Base-by-base conservation (phyloP, 1,140 invertebrate genomes). In the Nephila pilipes region DNA sequence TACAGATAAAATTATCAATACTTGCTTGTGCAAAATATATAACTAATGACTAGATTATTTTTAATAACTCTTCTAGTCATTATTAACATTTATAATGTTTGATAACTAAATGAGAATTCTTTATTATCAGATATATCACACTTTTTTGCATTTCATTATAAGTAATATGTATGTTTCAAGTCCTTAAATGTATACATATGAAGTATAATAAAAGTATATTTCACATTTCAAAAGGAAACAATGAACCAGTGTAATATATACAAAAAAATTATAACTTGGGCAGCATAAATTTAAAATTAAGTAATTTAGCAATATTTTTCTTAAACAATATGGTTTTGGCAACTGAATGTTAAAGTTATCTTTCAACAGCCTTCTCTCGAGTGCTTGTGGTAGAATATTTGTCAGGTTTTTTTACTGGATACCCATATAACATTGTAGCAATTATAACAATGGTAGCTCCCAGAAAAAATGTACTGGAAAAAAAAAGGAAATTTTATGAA, bases 381-480 rank as follows among this genome's bases (percentile, higher is more conserved):
- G 22, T 83, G 54, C 29, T 36, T 10, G 36, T 38, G 16, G 85
- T 16, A 25, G 91, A 93, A 54, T 87, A 93, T 80, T 79, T 87
- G 4, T 93, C 91, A 58, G 54, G 25, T 36, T 93, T 93, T 36
- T 88, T 93, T 12, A 79, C 85, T 65, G 92, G 87, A 89, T 88
- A 93, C 22, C 93, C 93, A 93, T 94, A 95, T n/a, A 94, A 60
- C 57, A 95, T 93, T 14, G 94, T 94, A 20, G 94, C 93, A 16
- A 88, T 46, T 20, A 95, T 93, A 25, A 95, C 94, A 85, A 94
- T 94, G 1, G 93, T 85, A 36, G 94, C 93, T 92, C 94, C 94
- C 46, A 92, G 46, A 25, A 94, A 94, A 87, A 94, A 95, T 22
- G 63, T 90, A 20, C 69, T 91, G 29, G 38, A 93, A 46, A 69